Percentiles rank a stretch among this genome's conserved stretches.
phyloP scores from a whole-genome alignment of 2,113 vertebrate species.

The Campylomormyrus numenius region DNA sequence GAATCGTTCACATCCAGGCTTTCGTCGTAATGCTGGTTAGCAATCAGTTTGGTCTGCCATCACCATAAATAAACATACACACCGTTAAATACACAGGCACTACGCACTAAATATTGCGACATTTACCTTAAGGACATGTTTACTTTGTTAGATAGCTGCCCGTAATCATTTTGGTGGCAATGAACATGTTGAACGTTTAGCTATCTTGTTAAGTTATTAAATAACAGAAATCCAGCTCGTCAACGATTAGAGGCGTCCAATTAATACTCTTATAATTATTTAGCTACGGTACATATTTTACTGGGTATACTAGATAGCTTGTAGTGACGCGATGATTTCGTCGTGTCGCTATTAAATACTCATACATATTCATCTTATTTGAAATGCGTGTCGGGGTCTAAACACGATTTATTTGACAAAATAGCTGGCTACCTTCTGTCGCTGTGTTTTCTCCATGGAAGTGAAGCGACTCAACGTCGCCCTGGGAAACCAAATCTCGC shows the following conservation, averaged over 20 bases:
- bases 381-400: not conserved
- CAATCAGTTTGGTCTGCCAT: slow-evolving; percentile 55
- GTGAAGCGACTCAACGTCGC: slow-evolving; percentile 30
- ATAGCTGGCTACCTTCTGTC: slow-evolving; percentile 33
- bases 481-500: slow-evolving; percentile 36
- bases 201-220: not conserved
- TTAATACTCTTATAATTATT: not conserved
- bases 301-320: not conserved
- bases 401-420: not conserved
- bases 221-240: not conserved
- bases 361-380: not conserved
- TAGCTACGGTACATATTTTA: not conserved
- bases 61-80: not conserved
- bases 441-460: slow-evolving; percentile 42
- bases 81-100: not conserved
- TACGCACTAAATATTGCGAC: not conserved
- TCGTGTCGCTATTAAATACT: not conserved
- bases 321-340: not conserved
- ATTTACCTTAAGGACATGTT: not conserved
- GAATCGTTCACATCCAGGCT: slow-evolving; percentile 75
- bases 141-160: not conserved
- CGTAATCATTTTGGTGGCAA: not conserved
- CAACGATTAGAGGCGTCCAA: not conserved
- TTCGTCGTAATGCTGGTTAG: slow-evolving; percentile 83
- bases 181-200: not conserved